Conservation (phyloP, 2,888 invertebrate genomes). For the Anticlea derivata region DNA sequence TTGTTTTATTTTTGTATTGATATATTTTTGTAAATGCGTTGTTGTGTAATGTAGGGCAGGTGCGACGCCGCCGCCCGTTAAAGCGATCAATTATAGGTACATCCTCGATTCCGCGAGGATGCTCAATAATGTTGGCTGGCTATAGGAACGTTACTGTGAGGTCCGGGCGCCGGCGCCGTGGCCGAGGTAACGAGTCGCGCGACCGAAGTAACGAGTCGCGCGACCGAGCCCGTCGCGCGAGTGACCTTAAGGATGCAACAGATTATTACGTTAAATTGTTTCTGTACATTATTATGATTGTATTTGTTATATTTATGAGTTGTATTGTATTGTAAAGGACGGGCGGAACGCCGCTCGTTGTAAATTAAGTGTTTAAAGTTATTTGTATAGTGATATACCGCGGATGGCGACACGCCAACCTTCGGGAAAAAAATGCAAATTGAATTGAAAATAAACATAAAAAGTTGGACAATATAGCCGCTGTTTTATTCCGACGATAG, state of each 20-base stretch:
- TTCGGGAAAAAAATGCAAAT: constrained; percentile 48
- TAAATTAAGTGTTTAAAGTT: constrained; percentile 62
- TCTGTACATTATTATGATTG: constrained; percentile 69
- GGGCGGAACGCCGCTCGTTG: constrained; percentile 39
- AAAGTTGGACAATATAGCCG: constrained; percentile 72
- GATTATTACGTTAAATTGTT: constrained; percentile 61
- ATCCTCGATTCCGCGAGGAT: constrained; percentile 52
- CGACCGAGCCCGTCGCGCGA: no score
- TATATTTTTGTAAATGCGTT: constrained; percentile 46
- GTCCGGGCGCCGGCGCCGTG: no score
- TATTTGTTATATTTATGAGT: constrained; percentile 76
- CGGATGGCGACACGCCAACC: constrained; percentile 35
- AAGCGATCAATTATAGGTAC: constrained; percentile 36
- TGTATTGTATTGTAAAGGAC: constrained; percentile 45
- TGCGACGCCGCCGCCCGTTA: constrained; percentile 33
- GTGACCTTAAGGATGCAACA: constrained; percentile 34
- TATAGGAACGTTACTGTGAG: constrained; percentile 40
- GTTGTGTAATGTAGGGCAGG: constrained; percentile 27
- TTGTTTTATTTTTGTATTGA: constrained; percentile 22
- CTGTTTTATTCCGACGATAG: constrained; percentile 46
- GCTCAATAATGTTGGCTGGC: constrained; percentile 58
- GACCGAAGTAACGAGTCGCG: no score
- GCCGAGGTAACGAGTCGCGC: no score
- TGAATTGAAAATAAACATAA: constrained; percentile 63
- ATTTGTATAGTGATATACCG: constrained; percentile 44